Percentiles rank a stretch among this genome's conserved stretches.
These are phyloP conservation scores for Anagrus nilaparvatae DNA, from an alignment of 1,140 invertebrate genomes.

Conservation along the genomic window DNA sequence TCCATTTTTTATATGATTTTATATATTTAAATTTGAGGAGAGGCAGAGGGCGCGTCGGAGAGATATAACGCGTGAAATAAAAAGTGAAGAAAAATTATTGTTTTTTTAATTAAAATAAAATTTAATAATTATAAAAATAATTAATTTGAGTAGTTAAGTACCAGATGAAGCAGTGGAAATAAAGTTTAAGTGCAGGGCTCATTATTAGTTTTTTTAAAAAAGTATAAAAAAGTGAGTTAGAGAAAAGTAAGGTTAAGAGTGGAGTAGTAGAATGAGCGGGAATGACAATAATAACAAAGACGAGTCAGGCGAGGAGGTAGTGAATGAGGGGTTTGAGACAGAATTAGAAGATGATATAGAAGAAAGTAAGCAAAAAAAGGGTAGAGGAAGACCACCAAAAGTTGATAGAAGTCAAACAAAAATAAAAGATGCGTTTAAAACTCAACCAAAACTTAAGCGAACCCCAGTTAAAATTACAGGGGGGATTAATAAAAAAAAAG, in stretches of 20 bases:
- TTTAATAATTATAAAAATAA: background rate
- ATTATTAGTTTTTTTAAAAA: background rate
- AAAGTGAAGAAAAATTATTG: background rate
- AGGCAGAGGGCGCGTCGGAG: too few species aligned
- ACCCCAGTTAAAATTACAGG: too few species aligned
- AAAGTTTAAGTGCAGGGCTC: too few species aligned
- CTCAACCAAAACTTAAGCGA: too few species aligned
- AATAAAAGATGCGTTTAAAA: background rate
- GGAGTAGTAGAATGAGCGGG: background rate
- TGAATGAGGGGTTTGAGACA: background rate
- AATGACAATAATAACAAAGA: background rate
- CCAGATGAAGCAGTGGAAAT: background rate
- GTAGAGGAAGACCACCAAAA: background rate
- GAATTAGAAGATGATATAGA: background rate
- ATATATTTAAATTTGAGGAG: too few species aligned
- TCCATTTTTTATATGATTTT: too few species aligned
- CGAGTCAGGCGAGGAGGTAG: background rate
- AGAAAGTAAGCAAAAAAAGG: background rate
- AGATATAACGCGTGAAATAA: background rate
- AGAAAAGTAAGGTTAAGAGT: background rate
- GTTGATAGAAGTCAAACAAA: background rate
- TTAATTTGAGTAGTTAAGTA: background rate
- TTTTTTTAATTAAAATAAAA: background rate
- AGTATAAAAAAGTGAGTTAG: background rate
- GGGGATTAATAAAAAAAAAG: too few species aligned